Conservation (phyloP, 2,888 invertebrate species). For the Tethea ocularis region DNA sequence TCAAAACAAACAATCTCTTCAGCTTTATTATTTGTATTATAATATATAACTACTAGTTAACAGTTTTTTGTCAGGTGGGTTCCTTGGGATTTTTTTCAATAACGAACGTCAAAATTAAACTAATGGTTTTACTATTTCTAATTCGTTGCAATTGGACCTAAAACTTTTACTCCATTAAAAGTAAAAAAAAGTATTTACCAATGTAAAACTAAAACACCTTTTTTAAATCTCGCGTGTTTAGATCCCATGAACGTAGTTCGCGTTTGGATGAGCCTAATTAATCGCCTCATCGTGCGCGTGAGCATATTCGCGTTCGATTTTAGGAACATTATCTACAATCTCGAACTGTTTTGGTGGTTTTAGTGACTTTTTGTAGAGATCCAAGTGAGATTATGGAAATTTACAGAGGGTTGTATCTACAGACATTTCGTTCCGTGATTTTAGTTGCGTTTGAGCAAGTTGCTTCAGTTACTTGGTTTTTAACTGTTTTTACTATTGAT, state of each 20-base stretch:
- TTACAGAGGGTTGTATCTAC: not conserved
- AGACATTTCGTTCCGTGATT: not conserved
- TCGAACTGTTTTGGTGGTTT: conserved; percentile 12
- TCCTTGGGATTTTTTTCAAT: too few relatives aligned
- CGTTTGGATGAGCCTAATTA: conserved; percentile 14
- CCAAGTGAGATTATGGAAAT: conserved; percentile 1
- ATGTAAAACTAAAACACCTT: conserved; percentile 1
- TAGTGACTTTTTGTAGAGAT: conserved; percentile 10
- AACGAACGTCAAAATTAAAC: too few relatives aligned
- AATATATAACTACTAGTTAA: too few relatives aligned
- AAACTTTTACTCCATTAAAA: not conserved
- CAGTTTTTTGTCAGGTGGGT: too few relatives aligned
- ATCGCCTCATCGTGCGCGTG: conserved; percentile 15
- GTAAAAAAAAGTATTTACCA: conserved; percentile 13
- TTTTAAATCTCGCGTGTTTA: conserved; percentile 17
- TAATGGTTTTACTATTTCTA: too few relatives aligned
- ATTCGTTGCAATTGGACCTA: too few relatives aligned
- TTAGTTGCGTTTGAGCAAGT: not conserved
- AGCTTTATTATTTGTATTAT: too few relatives aligned
- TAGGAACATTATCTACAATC: conserved; percentile 17
- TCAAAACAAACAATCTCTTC: too few relatives aligned
- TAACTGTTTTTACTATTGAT: too few relatives aligned
- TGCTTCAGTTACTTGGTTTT: too few relatives aligned
- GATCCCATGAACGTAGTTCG: conserved; percentile 16
- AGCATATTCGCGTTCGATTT: conserved; percentile 17